Conservation (phyloP, 1,140 invertebrate genomes). For the Halesus radiatus region DNA sequence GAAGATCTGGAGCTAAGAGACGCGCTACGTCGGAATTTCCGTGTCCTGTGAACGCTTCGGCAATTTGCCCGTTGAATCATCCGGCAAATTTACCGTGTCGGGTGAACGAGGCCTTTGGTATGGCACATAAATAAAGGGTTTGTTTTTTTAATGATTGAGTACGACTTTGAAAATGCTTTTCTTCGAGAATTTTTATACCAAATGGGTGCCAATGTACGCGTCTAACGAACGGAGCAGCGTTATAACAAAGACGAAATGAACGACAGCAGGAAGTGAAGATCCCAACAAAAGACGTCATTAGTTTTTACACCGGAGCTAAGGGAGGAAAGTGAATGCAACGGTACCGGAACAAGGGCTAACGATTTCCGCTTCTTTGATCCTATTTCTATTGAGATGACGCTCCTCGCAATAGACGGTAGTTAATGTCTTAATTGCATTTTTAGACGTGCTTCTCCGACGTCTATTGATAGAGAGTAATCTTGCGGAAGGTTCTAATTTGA, state of each 20-base stretch:
- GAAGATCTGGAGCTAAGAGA: too few species aligned
- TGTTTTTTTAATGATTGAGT: too few species aligned
- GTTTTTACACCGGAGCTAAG: slow-evolving; percentile 45
- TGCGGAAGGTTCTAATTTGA: neutral
- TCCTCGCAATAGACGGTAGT: slow-evolving; percentile 22
- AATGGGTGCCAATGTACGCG: too few species aligned
- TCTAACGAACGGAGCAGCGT: slow-evolving; percentile 7
- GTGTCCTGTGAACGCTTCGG: too few species aligned
- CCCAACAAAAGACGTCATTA: slow-evolving; percentile 50
- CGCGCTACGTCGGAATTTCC: too few species aligned
- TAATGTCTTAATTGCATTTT: slow-evolving; percentile 36
- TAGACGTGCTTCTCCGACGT: neutral
- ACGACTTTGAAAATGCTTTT: too few species aligned
- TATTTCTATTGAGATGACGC: slow-evolving; percentile 40
- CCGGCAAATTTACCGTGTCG: too few species aligned
- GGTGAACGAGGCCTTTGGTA: too few species aligned
- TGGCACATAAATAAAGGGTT: too few species aligned
- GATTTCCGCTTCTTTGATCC: slow-evolving; percentile 56
- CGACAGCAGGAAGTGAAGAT: slow-evolving; percentile 41
- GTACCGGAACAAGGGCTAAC: slow-evolving; percentile 47
- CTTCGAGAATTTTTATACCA: too few species aligned
- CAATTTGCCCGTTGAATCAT: too few species aligned
- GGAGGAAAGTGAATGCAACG: slow-evolving; percentile 49
- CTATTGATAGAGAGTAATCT: neutral
- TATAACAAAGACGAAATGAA: slow-evolving; percentile 51